Evolutionary conservation across 2,797 vertebrate species (phyloP), one percentile per base, ranked within the genome.

Genomic region (Moxostoma hubbsi): DNA sequence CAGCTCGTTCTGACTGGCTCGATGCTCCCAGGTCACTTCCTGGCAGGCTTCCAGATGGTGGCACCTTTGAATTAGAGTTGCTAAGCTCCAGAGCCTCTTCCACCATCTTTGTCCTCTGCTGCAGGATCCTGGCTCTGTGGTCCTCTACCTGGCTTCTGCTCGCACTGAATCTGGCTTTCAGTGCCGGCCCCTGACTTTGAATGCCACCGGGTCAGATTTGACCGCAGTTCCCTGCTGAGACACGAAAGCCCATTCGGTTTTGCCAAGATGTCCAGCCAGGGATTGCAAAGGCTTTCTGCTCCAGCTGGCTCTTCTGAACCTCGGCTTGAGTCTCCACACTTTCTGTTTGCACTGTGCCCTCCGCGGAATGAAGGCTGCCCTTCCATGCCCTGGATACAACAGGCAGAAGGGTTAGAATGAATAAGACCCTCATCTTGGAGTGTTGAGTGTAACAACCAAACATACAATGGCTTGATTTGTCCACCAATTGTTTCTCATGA

Each of bases 101-200:
- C 36, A 36, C 36, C 36, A 36, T 36, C 36, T 36, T 36, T 45
- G 54, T 58, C 15, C 12, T 58, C 8, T 16, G 13, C 57, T 89
- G 84, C 84, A 82, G 85, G 82, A 79, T 84, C 82, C 75, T 87
- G 79, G 84, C 84, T 86, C 88, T 85, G 65, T 50, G 61, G 11
- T 85, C 86, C 81, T 90, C 85, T 82, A 87, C 88, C 87, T 82
- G 88, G 86, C 86, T 84, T 87, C 87, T 84, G 75, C 83, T 91
- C 80, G 84, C 85, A 85, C 84, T 90, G 89, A 83, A 87, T 90
- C 88, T 89, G 82, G 89, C 49, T 89, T 90, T 87, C 90, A 88
- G 86, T 89, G 87, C 88, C 87, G 87, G 89, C 91, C 87, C 91
- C 86, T 90, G 89, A 86, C 88, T 90, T 88, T 86, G 87, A 89